Evolutionary conservation across 2,113 vertebrate species (phyloP).

Genomic region (Toxotes jaculatrix): DNA sequence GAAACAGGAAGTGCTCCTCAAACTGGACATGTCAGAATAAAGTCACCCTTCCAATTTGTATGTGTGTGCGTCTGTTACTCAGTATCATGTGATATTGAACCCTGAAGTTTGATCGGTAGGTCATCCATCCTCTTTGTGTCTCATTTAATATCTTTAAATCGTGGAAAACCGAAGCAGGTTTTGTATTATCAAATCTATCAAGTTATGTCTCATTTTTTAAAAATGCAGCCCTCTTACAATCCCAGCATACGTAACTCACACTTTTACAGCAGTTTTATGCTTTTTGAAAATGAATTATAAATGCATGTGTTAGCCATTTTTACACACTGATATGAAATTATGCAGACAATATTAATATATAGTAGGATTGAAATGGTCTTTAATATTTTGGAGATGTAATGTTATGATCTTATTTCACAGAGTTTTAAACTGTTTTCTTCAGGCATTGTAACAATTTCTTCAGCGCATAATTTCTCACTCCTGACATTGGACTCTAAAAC

Average conservation of each 20-base stretch:
- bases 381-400: neutral
- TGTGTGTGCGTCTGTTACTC: slow-evolving; percentile 33
- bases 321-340: neutral
- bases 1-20: slow-evolving; percentile 79
- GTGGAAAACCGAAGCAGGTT: neutral
- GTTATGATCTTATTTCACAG: slow-evolving; percentile 1
- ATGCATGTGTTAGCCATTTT: neutral
- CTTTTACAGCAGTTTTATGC: neutral
- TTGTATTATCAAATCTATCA: neutral
- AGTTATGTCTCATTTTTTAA: neutral
- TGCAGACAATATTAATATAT: neutral
- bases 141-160: slow-evolving; percentile 4
- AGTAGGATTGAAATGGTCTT: neutral
- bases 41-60: slow-evolving; percentile 16
- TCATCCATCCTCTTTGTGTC: neutral
- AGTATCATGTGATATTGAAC: slow-evolving; percentile 50
- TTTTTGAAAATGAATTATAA: neutral
- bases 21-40: slow-evolving; percentile 46
- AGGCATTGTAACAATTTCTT: neutral
- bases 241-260: neutral
- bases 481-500: neutral
- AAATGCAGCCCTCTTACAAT: neutral
- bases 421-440: slow-evolving; percentile 3
- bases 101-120: neutral
- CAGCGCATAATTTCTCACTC: neutral